Base-by-base conservation (phyloP, 2,797 vertebrate genomes). In the Silurus lanzhouensis region DNA sequence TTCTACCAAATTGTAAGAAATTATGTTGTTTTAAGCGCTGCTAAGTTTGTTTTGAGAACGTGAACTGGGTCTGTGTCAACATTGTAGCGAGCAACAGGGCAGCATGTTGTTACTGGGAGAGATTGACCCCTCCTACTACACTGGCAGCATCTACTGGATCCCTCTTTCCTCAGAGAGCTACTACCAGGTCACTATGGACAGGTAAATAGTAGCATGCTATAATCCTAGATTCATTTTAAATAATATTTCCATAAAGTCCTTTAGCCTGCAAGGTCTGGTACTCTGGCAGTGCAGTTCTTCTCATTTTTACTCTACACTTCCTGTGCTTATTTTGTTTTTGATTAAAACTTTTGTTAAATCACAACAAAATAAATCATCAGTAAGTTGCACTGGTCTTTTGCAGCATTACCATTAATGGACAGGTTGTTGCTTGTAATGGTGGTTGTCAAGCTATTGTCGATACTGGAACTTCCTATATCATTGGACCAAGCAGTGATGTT, bases 371-470 rank as follows among this genome's bases (percentile, higher is more conserved):
- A 2, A 64, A 31, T 8, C 3, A 20, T 38, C 19, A 31, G 0
- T 20, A 10, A 77, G 10, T 55, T 67, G 25, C 25, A 27, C n/a
- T 71, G 19, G 2, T 57, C 27, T 82, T 83, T 86, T 78, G 57
- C 84, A 92, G 92, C 48, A 90, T 92, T 81, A 91, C 84, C 81
- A 88, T 88, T 76, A 93, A 93, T n/a, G 92, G 92, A 38, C 81
- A 94, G 74, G 75, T 81, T 6, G 93, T 94, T 66, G 92, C 91
- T 31, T 95, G 94, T 79, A 3, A 81, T 22, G 91, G 90, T n/a
- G 93, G 92, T n/a, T 95, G 93, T 90, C 92, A 94, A 86, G 92
- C 92, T 83, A 92, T 94, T 86, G 88, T 93, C 38, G 94, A 94
- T 91, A 93, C 93, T 10, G 94, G 92, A 5, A 94, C 94, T 76